Evolutionary conservation across 1,140 invertebrate genomes (phyloP).

Genomic region (Globodera rostochiensis): DNA sequence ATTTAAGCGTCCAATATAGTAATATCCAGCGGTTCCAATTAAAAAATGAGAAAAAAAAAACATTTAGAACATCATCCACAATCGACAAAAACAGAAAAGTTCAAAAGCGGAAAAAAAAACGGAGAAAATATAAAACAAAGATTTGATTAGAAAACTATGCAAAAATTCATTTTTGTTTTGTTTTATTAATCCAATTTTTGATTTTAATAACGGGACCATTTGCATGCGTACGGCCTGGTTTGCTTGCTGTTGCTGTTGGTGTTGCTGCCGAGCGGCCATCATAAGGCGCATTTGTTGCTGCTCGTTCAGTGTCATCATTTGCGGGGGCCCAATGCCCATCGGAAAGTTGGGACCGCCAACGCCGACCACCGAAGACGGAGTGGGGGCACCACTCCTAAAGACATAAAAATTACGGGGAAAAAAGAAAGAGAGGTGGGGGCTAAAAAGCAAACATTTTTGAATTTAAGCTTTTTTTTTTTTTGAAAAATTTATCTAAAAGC

Average conservation of each 20-base stretch:
- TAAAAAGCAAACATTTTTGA: too few relatives aligned
- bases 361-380: constrained; percentile 23
- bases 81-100: too few relatives aligned
- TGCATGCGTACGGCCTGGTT: constrained; percentile 15
- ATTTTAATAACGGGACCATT: background rate
- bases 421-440: too few relatives aligned
- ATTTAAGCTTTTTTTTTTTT: too few relatives aligned
- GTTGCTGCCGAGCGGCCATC: constrained; percentile 12
- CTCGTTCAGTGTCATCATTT: constrained; percentile 35
- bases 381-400: constrained; percentile 33
- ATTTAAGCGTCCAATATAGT: too few relatives aligned
- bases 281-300: constrained; percentile 23
- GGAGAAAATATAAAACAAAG: too few relatives aligned
- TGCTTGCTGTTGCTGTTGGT: background rate
- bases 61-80: too few relatives aligned
- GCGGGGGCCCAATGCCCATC: constrained; percentile 17
- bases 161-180: too few relatives aligned
- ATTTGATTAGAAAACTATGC: too few relatives aligned
- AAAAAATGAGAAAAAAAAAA: too few relatives aligned
- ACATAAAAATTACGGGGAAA: background rate
- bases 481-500: background rate
- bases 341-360: constrained; percentile 27
- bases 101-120: too few relatives aligned
- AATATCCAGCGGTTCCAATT: too few relatives aligned
- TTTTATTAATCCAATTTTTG: background rate